Conservation (phyloP, 2,113 vertebrate species). For the Cisticola juncidis region DNA sequence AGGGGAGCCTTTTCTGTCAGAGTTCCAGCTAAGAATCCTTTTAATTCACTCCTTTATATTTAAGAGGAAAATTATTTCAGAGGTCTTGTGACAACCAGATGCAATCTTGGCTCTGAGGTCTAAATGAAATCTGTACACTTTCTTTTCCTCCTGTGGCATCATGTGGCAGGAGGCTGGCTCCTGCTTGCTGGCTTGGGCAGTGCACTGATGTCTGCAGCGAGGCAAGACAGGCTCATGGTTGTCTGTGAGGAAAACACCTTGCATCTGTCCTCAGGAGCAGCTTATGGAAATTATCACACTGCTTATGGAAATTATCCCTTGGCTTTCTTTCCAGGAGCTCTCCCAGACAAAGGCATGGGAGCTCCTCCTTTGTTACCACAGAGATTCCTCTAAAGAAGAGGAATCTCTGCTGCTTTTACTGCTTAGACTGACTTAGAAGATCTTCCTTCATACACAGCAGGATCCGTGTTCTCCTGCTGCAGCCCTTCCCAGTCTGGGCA, state of each 20-base stretch:
- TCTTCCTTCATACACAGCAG: background rate
- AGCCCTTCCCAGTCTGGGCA: background rate
- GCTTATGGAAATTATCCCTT: background rate
- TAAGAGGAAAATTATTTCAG: background rate
- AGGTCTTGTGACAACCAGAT: background rate
- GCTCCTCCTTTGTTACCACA: background rate
- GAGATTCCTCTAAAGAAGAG: background rate
- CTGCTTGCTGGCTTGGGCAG: background rate
- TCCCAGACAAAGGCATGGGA: background rate
- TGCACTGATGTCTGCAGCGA: accelerated
- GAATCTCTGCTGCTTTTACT: background rate
- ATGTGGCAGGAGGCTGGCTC: background rate
- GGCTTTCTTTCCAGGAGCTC: background rate
- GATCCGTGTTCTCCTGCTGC: background rate
- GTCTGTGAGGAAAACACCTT: background rate
- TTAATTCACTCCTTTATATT: background rate
- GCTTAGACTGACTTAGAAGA: background rate
- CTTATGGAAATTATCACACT: background rate
- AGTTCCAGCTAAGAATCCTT: background rate
- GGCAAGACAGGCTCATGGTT: background rate
- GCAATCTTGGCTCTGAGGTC: background rate
- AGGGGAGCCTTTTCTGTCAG: background rate
- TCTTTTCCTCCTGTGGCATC: background rate
- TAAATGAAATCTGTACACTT: background rate
- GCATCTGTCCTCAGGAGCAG: background rate